These are phyloP conservation scores for rabbit (Oryctolagus cuniculus) DNA, from an alignment of 2,113 vertebrate species.

Conservation along the genomic window mOryCun1.1 NC_091442.1:106622501-106623000, in stretches of 20 bases:
- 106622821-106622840: neutral
- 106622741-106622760: neutral
- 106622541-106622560: slow-evolving; percentile 93
- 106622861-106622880: neutral
- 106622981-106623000: neutral
- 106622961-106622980: neutral
- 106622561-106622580: slow-evolving; percentile 90
- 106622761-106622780: neutral
- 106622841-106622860: neutral
- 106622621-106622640: neutral
- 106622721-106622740: neutral
- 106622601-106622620: no score
- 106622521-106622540: slow-evolving; percentile 96
- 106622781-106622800: neutral
- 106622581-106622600: no score
- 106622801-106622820: neutral
- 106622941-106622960: neutral
- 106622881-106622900: neutral
- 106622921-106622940: neutral
- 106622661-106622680: neutral
- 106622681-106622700: neutral
- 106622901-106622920: neutral
- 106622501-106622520: slow-evolving; percentile 96
- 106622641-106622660: neutral
- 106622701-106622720: neutral